These are phyloP conservation scores for Eupithecia vulgata DNA, from an alignment of 2,888 invertebrate genomes.

Conservation along the genomic window DNA sequence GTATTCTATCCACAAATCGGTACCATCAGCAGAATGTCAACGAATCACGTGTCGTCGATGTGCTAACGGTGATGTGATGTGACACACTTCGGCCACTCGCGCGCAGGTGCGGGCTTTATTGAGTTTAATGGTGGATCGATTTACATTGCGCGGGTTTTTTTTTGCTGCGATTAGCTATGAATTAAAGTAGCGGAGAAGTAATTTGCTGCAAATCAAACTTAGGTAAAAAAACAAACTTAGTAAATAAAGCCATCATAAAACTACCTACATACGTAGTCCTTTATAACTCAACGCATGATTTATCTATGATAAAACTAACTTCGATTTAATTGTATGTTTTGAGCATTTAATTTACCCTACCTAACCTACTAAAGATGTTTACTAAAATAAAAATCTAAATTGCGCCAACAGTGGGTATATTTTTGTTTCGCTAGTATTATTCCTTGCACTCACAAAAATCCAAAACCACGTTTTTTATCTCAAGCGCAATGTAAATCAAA, in stretches of 20 bases:
- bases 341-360: too few relatives aligned
- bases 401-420: too few relatives aligned
- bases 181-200: neutral
- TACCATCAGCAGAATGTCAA: conserved; percentile 9
- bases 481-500: neutral
- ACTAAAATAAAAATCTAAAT: too few relatives aligned
- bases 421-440: neutral
- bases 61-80: conserved; percentile 47
- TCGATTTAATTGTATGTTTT: too few relatives aligned
- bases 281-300: too few relatives aligned
- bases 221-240: too few relatives aligned
- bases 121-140: neutral
- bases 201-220: too few relatives aligned
- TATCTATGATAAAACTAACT: too few relatives aligned
- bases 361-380: too few relatives aligned
- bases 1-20: neutral
- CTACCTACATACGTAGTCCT: too few relatives aligned
- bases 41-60: conserved; percentile 41
- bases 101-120: neutral
- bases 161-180: neutral
- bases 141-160: neutral
- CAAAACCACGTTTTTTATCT: neutral
- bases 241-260: too few relatives aligned
- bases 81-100: conserved; percentile 33
- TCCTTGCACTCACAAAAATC: neutral